These are phyloP conservation scores for Geopemphigus sp. DNA, from an alignment of 1,140 invertebrate genomes.

Conservation along the genomic window DNA sequence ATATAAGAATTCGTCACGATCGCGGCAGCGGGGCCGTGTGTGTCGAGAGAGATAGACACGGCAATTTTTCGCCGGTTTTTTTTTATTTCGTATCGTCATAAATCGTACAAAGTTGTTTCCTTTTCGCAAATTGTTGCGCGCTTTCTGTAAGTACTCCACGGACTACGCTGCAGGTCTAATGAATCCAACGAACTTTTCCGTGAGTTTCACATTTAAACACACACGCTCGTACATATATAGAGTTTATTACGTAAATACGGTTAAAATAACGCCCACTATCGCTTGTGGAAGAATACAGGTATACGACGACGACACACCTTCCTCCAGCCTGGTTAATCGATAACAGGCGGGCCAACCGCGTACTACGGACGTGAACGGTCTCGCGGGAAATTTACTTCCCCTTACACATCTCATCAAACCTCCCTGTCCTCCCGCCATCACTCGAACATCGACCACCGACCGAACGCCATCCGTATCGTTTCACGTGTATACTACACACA, in stretches of 20 bases:
- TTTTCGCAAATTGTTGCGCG: neutral
- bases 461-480: too few species aligned
- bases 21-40: too few species aligned
- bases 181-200: neutral
- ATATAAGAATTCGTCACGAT: too few species aligned
- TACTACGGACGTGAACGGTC: slow-evolving; percentile 4
- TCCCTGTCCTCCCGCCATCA: too few species aligned
- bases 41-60: too few species aligned
- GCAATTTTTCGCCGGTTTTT: neutral
- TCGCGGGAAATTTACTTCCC: slow-evolving; percentile 12
- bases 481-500: too few species aligned
- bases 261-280: neutral
- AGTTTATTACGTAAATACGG: slow-evolving; percentile 32
- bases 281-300: neutral
- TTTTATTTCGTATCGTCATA: slow-evolving; percentile 2
- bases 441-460: too few species aligned
- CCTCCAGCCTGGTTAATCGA: slow-evolving; percentile 10
- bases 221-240: too few species aligned
- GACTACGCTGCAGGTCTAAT: neutral
- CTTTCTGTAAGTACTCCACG: neutral
- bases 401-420: too few species aligned
- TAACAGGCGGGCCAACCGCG: neutral
- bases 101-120: slow-evolving; percentile 4
- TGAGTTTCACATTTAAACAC: slow-evolving; percentile 6
- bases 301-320: neutral